A percentile compares a stretch with the other conserved stretches of the same genome.
Evolutionary conservation across 2,113 vertebrate species (phyloP).

Genomic region (Macrotis lagotis): DNA sequence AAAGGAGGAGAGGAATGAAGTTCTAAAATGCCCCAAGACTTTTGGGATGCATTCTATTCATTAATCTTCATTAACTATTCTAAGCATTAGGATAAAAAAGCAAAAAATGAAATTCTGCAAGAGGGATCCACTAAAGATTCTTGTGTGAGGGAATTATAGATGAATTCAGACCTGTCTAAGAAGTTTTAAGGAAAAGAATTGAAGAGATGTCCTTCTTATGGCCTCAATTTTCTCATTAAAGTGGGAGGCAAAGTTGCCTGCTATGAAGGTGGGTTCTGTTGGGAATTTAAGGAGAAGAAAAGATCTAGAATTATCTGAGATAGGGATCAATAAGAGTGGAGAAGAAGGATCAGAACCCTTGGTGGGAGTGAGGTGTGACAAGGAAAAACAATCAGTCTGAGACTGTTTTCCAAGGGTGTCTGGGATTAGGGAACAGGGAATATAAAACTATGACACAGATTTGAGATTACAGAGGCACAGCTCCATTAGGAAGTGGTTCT

Average conservation of each 20-base stretch:
- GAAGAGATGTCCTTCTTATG: background rate
- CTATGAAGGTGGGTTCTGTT: background rate
- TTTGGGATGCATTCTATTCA: background rate
- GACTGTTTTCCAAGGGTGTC: background rate
- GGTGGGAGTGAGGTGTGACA: background rate
- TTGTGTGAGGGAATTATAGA: background rate
- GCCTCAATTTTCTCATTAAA: background rate
- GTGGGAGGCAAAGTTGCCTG: background rate
- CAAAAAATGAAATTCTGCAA: background rate
- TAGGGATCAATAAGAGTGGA: background rate
- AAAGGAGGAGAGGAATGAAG: background rate
- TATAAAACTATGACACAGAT: background rate
- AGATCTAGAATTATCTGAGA: background rate
- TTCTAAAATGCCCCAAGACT: background rate
- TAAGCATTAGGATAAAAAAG: background rate
- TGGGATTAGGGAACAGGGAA: background rate
- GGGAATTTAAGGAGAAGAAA: background rate
- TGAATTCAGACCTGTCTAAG: background rate
- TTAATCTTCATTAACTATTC: background rate
- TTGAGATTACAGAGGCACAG: background rate
- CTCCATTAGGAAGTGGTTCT: background rate
- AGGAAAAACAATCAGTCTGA: background rate
- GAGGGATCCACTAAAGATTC: background rate
- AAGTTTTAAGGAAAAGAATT: background rate
- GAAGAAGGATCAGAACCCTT: background rate